phyloP scores from a whole-genome alignment of 2,797 vertebrate genomes.

The Trachops cirrhosus region DNA sequence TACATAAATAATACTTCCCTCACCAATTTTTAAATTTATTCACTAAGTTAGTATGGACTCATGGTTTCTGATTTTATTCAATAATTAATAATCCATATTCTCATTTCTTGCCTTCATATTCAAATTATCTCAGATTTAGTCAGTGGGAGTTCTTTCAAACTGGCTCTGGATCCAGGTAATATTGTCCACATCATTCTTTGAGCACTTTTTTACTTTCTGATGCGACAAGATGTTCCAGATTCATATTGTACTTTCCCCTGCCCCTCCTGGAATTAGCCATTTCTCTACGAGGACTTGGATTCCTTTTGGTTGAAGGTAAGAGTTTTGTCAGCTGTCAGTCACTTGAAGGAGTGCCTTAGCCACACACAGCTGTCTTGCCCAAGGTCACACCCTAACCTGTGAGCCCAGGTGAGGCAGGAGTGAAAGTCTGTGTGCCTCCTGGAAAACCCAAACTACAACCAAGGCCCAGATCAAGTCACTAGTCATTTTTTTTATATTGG shows the following conservation, averaged over 20 bases:
- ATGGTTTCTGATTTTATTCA: not conserved
- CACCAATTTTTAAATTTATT: not conserved
- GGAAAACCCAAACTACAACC: not conserved
- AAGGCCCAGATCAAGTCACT: not conserved
- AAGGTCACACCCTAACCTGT: not conserved
- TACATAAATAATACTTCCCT: not conserved
- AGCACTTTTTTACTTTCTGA: not conserved
- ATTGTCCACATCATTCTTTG: not conserved
- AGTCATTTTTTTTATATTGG: not conserved
- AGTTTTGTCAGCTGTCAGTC: not conserved
- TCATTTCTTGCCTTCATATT: not conserved
- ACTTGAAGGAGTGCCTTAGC: not conserved
- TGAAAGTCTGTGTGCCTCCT: not conserved
- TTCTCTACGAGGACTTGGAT: not conserved
- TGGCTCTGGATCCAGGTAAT: not conserved
- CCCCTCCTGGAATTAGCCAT: not conserved
- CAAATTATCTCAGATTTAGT: not conserved
- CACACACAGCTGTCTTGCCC: not conserved
- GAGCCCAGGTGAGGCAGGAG: not conserved
- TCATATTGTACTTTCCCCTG: not conserved
- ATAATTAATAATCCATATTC: not conserved
- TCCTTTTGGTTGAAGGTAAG: not conserved
- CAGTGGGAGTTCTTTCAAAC: not conserved
- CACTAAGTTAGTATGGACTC: not conserved
- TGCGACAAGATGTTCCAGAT: not conserved